A percentile compares a stretch with the other conserved stretches of the same genome.
Conservation (phyloP, 2,888 invertebrate species). For the Spodoptera littoralis region DNA sequence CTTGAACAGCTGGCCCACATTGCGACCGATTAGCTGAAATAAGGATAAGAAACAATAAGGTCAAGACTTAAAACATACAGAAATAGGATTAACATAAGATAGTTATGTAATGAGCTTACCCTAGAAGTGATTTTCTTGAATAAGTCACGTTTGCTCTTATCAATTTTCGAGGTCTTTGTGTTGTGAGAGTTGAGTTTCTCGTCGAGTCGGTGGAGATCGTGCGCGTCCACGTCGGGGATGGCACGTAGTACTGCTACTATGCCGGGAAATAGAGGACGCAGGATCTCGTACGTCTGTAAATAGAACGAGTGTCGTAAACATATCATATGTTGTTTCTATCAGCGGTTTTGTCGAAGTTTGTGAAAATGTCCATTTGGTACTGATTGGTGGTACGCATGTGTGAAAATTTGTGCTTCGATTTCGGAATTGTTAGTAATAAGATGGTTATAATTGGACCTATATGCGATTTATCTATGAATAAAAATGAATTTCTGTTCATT, state of each 20-base stretch:
- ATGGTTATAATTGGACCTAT: no score
- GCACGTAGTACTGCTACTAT: conserved; percentile 92
- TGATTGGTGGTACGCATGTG: no score
- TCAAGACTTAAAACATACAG: no score
- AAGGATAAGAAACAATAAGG: no score
- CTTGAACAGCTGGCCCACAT: conserved; percentile 95
- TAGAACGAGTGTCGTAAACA: not conserved
- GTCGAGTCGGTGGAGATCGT: conserved; percentile 95
- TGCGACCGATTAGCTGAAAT: conserved; percentile 93
- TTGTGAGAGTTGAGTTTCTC: conserved; percentile 92
- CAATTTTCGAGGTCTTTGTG: conserved; percentile 93
- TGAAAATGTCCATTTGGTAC: no score
- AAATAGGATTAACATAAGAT: no score
- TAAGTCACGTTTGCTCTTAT: conserved; percentile 96
- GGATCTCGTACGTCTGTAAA: conserved; percentile 91
- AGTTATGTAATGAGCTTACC: conserved; percentile 74
- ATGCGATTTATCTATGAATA: no score
- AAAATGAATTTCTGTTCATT: no score
- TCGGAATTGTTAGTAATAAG: no score
- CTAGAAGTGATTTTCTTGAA: conserved; percentile 96
- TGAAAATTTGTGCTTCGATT: no score
- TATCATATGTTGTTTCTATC: no score
- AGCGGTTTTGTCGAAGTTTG: no score
- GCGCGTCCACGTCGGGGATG: conserved; percentile 94
- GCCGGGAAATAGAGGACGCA: conserved; percentile 93